Conservation (phyloP, 2,888 invertebrate species). For the Sinhomidia bicolor region DNA sequence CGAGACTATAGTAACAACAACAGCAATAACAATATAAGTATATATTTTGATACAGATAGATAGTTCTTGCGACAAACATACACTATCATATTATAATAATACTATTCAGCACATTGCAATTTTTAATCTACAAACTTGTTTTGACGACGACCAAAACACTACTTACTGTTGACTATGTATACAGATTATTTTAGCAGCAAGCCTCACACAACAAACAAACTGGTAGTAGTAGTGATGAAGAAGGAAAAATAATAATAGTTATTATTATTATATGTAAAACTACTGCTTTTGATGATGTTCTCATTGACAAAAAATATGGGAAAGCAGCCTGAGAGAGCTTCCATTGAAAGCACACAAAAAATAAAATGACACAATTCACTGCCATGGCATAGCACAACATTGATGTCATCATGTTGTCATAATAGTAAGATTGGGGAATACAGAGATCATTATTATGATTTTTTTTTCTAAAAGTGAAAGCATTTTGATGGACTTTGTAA, state of each 20-base stretch:
- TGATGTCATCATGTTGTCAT: no score
- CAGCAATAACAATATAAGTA: constrained; percentile 1
- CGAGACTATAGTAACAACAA: background rate
- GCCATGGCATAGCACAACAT: background rate
- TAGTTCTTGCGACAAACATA: background rate
- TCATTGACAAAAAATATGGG: no score
- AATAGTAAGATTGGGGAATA: no score
- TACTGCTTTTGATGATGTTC: no score
- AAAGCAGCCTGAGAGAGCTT: background rate
- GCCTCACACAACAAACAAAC: constrained; percentile 36
- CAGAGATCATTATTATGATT: no score
- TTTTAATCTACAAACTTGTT: background rate
- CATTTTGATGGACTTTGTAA: background rate
- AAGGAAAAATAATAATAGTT: background rate
- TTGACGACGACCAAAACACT: background rate
- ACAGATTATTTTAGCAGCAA: background rate
- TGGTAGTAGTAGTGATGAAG: background rate
- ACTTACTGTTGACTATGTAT: background rate
- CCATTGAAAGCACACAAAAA: background rate
- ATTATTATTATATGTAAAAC: no score
- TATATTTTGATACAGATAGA: background rate
- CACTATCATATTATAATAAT: background rate
- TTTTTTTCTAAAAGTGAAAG: background rate
- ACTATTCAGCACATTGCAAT: no score
- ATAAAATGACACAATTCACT: no score